phyloP scores from a whole-genome alignment of 2,797 vertebrate species.

The Tenualosa ilisha region DNA sequence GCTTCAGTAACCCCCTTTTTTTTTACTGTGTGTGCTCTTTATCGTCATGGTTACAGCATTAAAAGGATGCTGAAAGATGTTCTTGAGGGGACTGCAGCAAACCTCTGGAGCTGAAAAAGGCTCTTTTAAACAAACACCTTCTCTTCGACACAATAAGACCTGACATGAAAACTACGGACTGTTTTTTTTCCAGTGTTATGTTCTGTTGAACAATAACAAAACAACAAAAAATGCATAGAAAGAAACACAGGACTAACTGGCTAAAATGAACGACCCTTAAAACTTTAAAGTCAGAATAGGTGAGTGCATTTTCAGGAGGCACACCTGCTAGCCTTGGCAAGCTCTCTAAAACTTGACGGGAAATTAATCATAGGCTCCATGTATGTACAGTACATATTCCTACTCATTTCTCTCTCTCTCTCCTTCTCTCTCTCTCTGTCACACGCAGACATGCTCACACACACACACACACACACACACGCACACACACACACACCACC shows the following conservation, averaged over 20 bases:
- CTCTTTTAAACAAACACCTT: not conserved
- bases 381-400: not conserved
- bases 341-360: not conserved
- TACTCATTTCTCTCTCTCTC: not conserved
- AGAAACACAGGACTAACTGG: not conserved
- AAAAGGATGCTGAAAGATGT: not conserved
- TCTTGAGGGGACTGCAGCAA: not conserved
- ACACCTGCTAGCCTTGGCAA: not conserved
- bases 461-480: not conserved
- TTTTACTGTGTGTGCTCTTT: not conserved
- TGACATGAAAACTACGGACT: not conserved
- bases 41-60: slow-evolving; percentile 5
- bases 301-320: not conserved
- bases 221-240: not conserved
- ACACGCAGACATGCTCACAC: not conserved
- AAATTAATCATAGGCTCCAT: not conserved
- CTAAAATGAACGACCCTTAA: not conserved
- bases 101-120: not conserved
- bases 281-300: slow-evolving; percentile 11
- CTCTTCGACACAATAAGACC: not conserved
- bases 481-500: slow-evolving; percentile 7
- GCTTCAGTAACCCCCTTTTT: not conserved
- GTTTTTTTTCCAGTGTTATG: not conserved
- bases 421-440: not conserved
- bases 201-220: not conserved